Base-by-base conservation (phyloP, 2,797 vertebrate species). In the Hyperoplus lanceolatus region DNA sequence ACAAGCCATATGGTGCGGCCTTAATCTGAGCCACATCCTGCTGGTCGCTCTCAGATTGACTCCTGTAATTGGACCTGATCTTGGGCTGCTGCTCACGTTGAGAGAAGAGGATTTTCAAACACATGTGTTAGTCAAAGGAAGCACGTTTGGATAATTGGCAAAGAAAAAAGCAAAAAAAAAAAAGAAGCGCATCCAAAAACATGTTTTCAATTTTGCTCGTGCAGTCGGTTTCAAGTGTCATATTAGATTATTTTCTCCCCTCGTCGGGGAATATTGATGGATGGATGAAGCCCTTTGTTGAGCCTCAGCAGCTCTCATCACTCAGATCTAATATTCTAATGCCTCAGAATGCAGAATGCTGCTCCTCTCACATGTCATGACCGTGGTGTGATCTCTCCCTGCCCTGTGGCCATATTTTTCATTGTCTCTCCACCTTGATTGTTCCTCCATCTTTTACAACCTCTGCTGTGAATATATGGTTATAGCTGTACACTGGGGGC, bases 31-130 rank as follows among this genome's bases (percentile, higher is more conserved):
- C 80, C 83, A 79, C 77, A 66, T 92, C 90, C 92, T 86, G 84
- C 91, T 95, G 93, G 90, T 89, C 87, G 74, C 90, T 88, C 84
- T 68, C 80, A 82, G 89, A 86, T 85, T 86, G 89, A 89, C 84
- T 93, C 87, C 89, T 94, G 92, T 94, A 93, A 95, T 95, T 94
- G 93, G 90, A 94, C 93, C 87, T 89, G 86, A 92, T 92, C 59
- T 81, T 45, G 21, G 83, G 69, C 64, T 79, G 36, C 80, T 72
- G 72, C 71, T 83, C 71, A 72, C 73, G 60, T 48, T 67, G 57
- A 85, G 59, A 46, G 46, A 18, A 53, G 51, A 53, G 51, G 29
- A 29, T 29, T 73, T 56, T 39, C 3, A 73, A 65, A 67, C 48
- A 41, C 10, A 51, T 61, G 3, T 29, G 68, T 79, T 45, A 69